Evolutionary conservation across 2,888 invertebrate genomes (phyloP), one percentile per base, ranked within the genome.

Genomic region (Pharmacophagus antenor): DNA sequence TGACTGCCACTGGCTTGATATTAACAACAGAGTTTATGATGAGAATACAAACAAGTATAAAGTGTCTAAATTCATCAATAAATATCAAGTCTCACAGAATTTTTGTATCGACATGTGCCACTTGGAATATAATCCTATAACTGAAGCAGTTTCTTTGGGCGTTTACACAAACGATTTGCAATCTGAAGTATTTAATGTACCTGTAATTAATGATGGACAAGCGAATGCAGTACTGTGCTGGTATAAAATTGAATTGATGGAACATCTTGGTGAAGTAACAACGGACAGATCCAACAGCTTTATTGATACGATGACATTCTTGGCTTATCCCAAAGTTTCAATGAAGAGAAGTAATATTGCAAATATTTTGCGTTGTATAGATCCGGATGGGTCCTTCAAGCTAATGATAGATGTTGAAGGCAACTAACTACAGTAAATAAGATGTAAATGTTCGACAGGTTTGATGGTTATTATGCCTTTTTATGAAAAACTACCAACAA

Each of bases 1-100:
- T n/a, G 80, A 90, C 67, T 93, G 94, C 5, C 75, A 88, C 25
- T 93, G 93, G 88, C 75, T 94, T 42, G 87, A 92, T 61, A 82
- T 87, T 54, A 92, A 92, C 70, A 93, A 93, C 67, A 83, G 80
- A 61, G 89, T 94, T 0, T 80, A 90, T 66, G 92, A 93, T 73
- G 79, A 79, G 25, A 93, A 94, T 77, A 80, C 92, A 2, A 86
- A 88, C 57, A 80, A 84, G 50, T 93, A 91, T 66, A 84, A 82
- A 64, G 89, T 94, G 60, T 91, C 92, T 3, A 76, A 85, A 48
- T 84, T 87, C 63, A 88, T 94, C 42, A 94, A 94, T 68, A 82
- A 87, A 67, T 94, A 92, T 75, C 85, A 92, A 73, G 93, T 94
- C 62, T 82, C 85, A 17, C 92, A 93, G 67, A 92, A 92, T 68